Percentiles rank a stretch among this genome's conserved stretches.
Conservation (phyloP, 2,888 invertebrate genomes). For the Nezara viridula region DNA sequence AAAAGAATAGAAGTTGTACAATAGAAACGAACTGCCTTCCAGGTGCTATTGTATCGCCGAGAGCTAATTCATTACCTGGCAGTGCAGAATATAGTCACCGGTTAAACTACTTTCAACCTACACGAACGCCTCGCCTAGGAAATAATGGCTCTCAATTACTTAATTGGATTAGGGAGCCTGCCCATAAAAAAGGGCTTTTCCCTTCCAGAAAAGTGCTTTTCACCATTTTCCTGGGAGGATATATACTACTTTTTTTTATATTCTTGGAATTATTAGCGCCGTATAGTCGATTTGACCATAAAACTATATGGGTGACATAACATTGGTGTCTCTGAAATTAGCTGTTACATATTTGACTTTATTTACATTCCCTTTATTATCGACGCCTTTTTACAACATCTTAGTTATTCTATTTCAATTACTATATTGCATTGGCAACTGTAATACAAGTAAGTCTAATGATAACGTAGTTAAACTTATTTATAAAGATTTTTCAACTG, state of each 20-base stretch:
- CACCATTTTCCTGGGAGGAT: not conserved
- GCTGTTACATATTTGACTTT: no score
- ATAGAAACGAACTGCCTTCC: not conserved
- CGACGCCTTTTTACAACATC: no score
- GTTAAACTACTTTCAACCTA: conserved; percentile 4
- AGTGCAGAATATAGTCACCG: not conserved
- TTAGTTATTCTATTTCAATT: no score
- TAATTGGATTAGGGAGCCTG: conserved; percentile 11
- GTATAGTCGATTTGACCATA: not conserved
- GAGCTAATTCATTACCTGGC: conserved; percentile 14
- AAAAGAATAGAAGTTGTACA: not conserved
- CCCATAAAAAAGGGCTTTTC: not conserved
- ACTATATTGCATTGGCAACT: no score
- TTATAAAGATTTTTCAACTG: no score
- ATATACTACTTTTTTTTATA: not conserved
- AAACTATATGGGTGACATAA: not conserved
- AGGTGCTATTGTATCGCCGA: not conserved
- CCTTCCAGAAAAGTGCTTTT: not conserved
- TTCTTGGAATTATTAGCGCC: not conserved
- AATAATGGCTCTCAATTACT: conserved; percentile 10
- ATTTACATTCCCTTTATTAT: no score
- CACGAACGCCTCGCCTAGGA: not conserved
- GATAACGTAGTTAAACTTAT: no score
- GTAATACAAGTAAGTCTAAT: no score
- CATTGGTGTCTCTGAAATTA: not conserved